Evolutionary conservation across 2,113 vertebrate genomes (phyloP), one percentile per base, ranked within the genome.

Genomic region (Cynopterus brachyotis): DNA sequence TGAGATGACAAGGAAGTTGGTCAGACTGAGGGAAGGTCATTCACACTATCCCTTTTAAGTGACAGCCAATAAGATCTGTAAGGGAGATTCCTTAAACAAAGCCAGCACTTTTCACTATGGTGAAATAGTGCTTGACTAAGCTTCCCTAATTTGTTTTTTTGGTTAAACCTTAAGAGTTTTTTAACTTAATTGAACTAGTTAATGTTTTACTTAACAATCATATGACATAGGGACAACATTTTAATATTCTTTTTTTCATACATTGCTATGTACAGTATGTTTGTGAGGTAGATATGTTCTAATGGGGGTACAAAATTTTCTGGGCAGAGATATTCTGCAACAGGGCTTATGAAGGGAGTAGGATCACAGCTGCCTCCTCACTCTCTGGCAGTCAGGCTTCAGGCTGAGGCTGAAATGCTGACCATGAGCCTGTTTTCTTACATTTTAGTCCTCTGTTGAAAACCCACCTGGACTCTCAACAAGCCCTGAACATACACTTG

Each of bases 1-100:
- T 96, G 84, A 97, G 94, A 89, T 94, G 95, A 95, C 95, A 95
- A 96, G 57, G 22, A 94, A 91, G 94, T 59, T 60, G 73, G 85
- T 62, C 90, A 85, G 84, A 60, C 75, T 95, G 35, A 95, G 40
- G 66, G 69, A 89, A 62, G 75, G 85, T 94, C 94, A 88, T 91
- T 89, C 81, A 78, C 91, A 78, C 67, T 82, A 53, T 87, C 60
- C 60, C 72, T 88, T 96, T 79, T 67, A 96, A 53, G 72, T 84
- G 94, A 94, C 78, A 96, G 40, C 78, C 96, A 96, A n/a, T 79
- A 57, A 86, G 19, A 26, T 89, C 83, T 69, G 4, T 79, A 60
- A 91, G 16, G 40, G 67, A 93, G 67, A 76, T 80, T 50, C 89
- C 20, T 53, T 37, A 12, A 12, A 91, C 22, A 64, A 94, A 69